Evolutionary conservation across 2,797 vertebrate genomes (phyloP).

Genomic region (Diceros bicornis): DNA sequence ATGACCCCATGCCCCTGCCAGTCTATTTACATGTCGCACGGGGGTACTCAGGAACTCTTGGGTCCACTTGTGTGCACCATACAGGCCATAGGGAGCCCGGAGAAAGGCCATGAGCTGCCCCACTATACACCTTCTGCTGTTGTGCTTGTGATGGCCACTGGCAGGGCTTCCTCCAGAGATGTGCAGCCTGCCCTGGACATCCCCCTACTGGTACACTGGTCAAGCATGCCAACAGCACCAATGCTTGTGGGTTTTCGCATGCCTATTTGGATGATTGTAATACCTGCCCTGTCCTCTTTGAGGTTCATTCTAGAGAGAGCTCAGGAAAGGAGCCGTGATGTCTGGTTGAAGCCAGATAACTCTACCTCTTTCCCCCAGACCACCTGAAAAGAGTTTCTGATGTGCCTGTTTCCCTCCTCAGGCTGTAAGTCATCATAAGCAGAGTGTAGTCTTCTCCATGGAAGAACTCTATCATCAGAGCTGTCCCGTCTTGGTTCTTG

Average conservation of each 20-base stretch:
- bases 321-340: background rate
- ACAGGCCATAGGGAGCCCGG: background rate
- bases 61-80: background rate
- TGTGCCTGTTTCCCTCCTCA: accelerated
- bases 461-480: background rate
- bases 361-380: background rate
- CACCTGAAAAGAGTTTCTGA: background rate
- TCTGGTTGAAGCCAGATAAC: background rate
- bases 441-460: background rate
- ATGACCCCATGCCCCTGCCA: background rate
- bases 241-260: background rate
- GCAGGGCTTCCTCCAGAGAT: background rate
- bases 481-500: background rate
- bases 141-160: background rate
- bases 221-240: background rate
- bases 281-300: background rate
- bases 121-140: background rate
- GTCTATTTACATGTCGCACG: background rate
- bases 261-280: background rate
- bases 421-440: too few species aligned
- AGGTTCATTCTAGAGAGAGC: background rate
- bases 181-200: background rate
- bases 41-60: background rate
- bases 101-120: background rate
- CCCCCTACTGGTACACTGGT: background rate